A percentile compares a stretch with the other conserved stretches of the same genome.
phyloP scores from a whole-genome alignment of 1,140 invertebrate genomes.

The Branchinecta lynchi region DNA sequence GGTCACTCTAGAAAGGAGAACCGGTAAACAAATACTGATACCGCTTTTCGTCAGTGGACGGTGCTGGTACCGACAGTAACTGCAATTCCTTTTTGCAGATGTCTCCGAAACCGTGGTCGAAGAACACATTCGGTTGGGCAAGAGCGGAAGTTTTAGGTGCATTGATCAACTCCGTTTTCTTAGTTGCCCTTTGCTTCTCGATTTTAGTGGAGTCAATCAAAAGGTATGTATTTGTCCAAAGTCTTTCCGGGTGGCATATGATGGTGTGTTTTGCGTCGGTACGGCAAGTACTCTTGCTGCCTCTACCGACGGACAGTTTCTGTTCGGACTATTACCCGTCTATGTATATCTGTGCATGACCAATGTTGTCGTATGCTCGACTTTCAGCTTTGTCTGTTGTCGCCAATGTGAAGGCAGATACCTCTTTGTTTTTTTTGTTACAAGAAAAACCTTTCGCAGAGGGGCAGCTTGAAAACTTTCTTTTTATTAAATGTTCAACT shows the following conservation, averaged over 20 bases:
- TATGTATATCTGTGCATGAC: slow-evolving; percentile 13
- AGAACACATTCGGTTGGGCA: slow-evolving; percentile 89
- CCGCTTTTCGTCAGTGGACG: background rate
- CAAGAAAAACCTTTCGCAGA: no score
- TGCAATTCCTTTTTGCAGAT: slow-evolving; percentile 44
- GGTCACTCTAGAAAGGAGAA: slow-evolving; percentile 17
- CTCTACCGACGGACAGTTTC: slow-evolving; percentile 12
- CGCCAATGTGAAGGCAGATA: no score
- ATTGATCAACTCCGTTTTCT: slow-evolving; percentile 76
- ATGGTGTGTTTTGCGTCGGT: no score
- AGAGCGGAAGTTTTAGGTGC: slow-evolving; percentile 85
- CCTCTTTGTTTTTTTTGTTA: no score
- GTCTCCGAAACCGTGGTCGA: slow-evolving; percentile 87
- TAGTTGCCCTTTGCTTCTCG: slow-evolving; percentile 82
- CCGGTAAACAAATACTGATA: background rate
- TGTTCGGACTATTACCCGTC: slow-evolving; percentile 22
- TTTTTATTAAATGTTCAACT: no score
- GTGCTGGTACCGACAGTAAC: background rate
- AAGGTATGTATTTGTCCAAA: slow-evolving; percentile 33
- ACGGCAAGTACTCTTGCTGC: background rate
- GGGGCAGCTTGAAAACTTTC: no score
- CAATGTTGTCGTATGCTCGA: slow-evolving; percentile 18
- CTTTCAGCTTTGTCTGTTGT: background rate
- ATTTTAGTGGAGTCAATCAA: slow-evolving; percentile 79
- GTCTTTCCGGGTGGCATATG: background rate